phyloP scores from a whole-genome alignment of 2,888 invertebrate genomes.

The Chorisops tibialis region DNA sequence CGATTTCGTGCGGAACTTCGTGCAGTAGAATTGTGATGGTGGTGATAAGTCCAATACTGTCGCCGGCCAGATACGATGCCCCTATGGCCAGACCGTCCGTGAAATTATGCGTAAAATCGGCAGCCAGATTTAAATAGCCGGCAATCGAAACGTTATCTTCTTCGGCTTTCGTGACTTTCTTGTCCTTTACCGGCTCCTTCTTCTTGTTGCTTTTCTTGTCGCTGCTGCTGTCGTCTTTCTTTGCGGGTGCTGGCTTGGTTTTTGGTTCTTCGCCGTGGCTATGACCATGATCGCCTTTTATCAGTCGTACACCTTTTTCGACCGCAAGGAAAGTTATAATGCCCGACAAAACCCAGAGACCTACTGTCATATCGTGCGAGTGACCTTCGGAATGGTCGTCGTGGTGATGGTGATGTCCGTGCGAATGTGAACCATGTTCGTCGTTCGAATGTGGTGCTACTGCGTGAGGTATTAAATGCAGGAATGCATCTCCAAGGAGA shows the following conservation, averaged over 20 bases:
- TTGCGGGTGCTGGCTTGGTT: slow-evolving; percentile 21
- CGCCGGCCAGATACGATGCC: slow-evolving; percentile 92
- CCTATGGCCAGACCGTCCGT: slow-evolving; percentile 99
- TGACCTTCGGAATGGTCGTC: slow-evolving; percentile 55
- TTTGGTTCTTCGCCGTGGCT: slow-evolving; percentile 55
- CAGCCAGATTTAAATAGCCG: slow-evolving; percentile 92
- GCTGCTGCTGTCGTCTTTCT: slow-evolving; percentile 5
- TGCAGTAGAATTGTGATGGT: slow-evolving; percentile 95
- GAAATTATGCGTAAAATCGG: slow-evolving; percentile 98
- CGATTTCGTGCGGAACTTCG: slow-evolving; percentile 99
- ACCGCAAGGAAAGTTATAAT: slow-evolving; percentile 89
- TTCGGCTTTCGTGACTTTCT: slow-evolving; percentile 39
- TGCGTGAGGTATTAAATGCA: slow-evolving; percentile 98
- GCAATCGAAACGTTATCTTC: slow-evolving; percentile 69
- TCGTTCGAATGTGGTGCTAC: slow-evolving; percentile 58
- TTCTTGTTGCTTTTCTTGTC: slow-evolving; percentile 34
- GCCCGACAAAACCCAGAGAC: slow-evolving; percentile 90
- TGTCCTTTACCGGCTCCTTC: slow-evolving; percentile 38
- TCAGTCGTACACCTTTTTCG: slow-evolving; percentile 85
- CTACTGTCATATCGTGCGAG: slow-evolving; percentile 81
- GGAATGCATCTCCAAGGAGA: slow-evolving; percentile 94
- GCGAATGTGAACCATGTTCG: slow-evolving; percentile 35
- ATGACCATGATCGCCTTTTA: slow-evolving; percentile 81
- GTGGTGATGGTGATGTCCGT: slow-evolving; percentile 45
- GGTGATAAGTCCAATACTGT: slow-evolving; percentile 81